Evolutionary conservation across 2,113 vertebrate genomes (phyloP).

Genomic region (Aptenodytes patagonicus): DNA sequence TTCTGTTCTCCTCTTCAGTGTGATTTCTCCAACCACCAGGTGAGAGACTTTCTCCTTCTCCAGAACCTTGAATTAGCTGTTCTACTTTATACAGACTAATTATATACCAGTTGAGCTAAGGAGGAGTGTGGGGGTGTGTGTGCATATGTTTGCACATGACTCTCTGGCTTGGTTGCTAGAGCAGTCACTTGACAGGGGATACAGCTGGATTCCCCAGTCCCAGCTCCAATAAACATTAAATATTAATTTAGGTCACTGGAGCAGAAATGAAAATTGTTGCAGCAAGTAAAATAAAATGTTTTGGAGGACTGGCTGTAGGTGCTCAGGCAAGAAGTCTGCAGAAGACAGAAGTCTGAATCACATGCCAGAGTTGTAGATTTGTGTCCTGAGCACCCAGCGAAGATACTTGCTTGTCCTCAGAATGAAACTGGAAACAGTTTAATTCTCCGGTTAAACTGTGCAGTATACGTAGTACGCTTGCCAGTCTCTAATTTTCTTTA

Average conservation of each 20-base stretch:
- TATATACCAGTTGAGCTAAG: neutral
- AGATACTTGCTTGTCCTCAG: neutral
- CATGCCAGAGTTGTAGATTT: neutral
- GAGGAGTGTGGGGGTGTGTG: no score
- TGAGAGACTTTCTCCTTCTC: neutral
- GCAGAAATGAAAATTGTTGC: neutral
- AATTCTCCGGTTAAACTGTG: neutral
- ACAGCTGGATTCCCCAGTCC: neutral
- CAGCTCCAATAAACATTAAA: neutral
- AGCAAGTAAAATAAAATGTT: neutral
- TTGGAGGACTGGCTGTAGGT: neutral
- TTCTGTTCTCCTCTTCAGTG: neutral
- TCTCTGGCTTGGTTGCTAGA: neutral
- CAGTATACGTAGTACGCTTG: neutral
- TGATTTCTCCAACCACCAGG: neutral
- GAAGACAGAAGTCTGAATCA: neutral
- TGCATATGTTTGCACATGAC: neutral
- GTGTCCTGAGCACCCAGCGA: neutral
- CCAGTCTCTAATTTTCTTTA: neutral
- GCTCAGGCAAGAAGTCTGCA: neutral
- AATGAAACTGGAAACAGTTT: neutral
- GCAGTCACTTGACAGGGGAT: neutral
- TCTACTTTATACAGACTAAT: neutral
- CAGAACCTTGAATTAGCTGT: neutral
- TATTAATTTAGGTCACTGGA: neutral